Percentiles rank a stretch among this genome's conserved stretches.
Conservation (phyloP, 2,113 vertebrate species). For the Upupa epops region DNA sequence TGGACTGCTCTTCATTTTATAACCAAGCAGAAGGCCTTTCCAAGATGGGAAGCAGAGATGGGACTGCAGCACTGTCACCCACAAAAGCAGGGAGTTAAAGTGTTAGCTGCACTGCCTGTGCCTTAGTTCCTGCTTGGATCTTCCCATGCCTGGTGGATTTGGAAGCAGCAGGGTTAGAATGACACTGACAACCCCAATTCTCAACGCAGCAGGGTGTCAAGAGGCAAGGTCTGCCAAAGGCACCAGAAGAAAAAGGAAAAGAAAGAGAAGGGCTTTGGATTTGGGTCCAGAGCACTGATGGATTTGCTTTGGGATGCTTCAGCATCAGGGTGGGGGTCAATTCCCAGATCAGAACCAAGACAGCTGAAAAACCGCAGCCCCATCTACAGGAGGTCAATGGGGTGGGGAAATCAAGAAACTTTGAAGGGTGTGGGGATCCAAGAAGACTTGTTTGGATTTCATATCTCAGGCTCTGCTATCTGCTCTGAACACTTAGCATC, state of each 20-base stretch:
- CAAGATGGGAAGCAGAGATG: background rate
- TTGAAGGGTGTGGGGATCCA: background rate
- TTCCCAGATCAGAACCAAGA: background rate
- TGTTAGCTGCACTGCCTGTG: background rate
- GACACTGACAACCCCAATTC: background rate
- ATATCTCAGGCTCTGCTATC: background rate
- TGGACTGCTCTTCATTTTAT: background rate
- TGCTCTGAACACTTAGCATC: background rate
- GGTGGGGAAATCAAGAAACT: background rate
- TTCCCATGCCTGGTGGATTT: background rate
- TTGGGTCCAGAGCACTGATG: background rate
- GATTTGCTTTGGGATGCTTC: background rate
- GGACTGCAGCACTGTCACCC: background rate
- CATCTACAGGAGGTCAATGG: background rate
- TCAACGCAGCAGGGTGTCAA: background rate
- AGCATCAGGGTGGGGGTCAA: background rate
- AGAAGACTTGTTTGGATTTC: background rate
- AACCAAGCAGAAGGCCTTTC: background rate
- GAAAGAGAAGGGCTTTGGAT: background rate
- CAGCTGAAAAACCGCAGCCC: background rate
- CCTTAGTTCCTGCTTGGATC: background rate
- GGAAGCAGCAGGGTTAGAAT: background rate
- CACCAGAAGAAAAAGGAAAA: fast-evolving
- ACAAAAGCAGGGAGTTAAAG: background rate
- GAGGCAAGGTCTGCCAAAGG: background rate